Percentiles rank a stretch among this genome's conserved stretches.
phyloP scores from a whole-genome alignment of 1,140 invertebrate genomes.

The Centruroides sculpturatus region DNA sequence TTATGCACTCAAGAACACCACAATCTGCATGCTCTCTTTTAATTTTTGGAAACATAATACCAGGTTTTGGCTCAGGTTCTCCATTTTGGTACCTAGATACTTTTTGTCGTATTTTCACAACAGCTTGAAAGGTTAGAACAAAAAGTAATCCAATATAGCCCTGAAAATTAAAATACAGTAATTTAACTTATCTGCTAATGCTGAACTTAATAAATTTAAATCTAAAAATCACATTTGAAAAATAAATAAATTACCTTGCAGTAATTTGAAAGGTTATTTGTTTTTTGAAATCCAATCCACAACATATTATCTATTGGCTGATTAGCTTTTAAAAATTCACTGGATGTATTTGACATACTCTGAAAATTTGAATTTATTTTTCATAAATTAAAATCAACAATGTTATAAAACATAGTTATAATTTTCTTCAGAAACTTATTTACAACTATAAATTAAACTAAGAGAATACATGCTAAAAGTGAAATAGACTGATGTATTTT shows the following conservation, averaged over 20 bases:
- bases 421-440: too few relatives aligned
- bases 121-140: slow-evolving; percentile 66
- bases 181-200: background rate
- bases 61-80: slow-evolving; percentile 41
- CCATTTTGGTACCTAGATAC: slow-evolving; percentile 45
- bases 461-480: too few relatives aligned
- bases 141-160: slow-evolving; percentile 49
- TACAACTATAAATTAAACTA: too few relatives aligned
- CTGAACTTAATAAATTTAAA: background rate
- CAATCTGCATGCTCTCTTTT: slow-evolving; percentile 70
- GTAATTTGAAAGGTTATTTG: slow-evolving; percentile 45
- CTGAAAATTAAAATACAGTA: slow-evolving; percentile 23
- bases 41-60: slow-evolving; percentile 72
- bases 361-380: too few relatives aligned
- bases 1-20: slow-evolving; percentile 57
- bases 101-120: slow-evolving; percentile 68
- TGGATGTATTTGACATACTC: too few relatives aligned
- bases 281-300: slow-evolving; percentile 80
- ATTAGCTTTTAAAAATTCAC: too few relatives aligned
- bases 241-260: slow-evolving; percentile 49
- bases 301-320: slow-evolving; percentile 53
- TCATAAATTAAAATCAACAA: too few relatives aligned
- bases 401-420: too few relatives aligned
- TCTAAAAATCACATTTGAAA: background rate
- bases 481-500: too few relatives aligned